Conservation (phyloP, 1,140 invertebrate genomes). For the Pygmarrhopalites habei region DNA sequence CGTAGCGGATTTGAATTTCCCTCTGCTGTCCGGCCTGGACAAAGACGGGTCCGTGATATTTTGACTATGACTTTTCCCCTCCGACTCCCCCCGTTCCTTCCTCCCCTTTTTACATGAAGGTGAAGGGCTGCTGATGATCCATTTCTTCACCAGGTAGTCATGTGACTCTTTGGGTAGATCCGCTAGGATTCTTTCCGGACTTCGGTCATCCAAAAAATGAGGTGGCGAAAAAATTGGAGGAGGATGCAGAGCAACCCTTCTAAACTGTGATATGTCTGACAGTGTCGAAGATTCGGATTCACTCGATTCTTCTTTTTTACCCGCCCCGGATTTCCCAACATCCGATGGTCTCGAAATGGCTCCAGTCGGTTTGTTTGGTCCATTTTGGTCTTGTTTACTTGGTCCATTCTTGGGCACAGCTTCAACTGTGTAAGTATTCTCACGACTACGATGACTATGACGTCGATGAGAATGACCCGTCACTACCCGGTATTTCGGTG, state of each 20-base stretch:
- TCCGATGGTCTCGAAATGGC: background rate
- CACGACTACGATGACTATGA: background rate
- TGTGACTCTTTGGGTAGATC: slow-evolving; percentile 8
- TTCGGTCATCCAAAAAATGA: background rate
- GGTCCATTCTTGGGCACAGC: background rate
- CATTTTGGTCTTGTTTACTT: background rate
- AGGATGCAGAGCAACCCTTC: background rate
- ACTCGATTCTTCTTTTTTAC: background rate
- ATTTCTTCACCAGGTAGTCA: slow-evolving; percentile 7
- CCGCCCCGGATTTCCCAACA: background rate
- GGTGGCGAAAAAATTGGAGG: background rate
- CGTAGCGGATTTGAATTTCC: no score
- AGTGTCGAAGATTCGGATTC: slow-evolving; percentile 5
- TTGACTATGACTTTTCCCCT: background rate
- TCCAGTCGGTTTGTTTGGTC: background rate
- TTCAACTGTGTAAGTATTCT: slow-evolving; percentile 3
- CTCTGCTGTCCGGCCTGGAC: no score
- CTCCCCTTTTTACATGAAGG: background rate
- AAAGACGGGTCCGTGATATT: no score
- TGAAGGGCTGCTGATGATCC: slow-evolving; percentile 12
- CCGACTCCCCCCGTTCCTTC: background rate
- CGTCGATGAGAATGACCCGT: slow-evolving; percentile 8
- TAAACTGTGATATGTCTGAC: slow-evolving; percentile 8
- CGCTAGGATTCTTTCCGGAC: slow-evolving; percentile 4
- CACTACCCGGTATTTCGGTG: slow-evolving; percentile 6